Conservation (phyloP, 2,797 vertebrate species). For the Bradypus variegatus region DNA sequence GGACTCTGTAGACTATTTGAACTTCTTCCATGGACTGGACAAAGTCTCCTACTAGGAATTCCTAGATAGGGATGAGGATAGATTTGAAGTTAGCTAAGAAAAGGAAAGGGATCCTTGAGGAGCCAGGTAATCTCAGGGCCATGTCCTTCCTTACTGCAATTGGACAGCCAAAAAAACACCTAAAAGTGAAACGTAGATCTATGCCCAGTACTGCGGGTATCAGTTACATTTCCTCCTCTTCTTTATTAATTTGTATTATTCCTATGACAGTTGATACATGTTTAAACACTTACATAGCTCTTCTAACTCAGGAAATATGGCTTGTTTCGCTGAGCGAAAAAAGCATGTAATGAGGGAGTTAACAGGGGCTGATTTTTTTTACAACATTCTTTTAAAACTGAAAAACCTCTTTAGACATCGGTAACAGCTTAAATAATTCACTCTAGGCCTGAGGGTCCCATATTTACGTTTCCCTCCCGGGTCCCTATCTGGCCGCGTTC, state of each 20-base stretch:
- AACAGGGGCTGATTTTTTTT: slow-evolving; percentile 61
- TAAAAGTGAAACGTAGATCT: background rate
- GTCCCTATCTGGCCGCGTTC: background rate
- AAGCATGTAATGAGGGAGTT: slow-evolving; percentile 56
- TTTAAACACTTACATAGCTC: slow-evolving; percentile 53
- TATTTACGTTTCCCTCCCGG: background rate
- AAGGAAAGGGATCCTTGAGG: background rate
- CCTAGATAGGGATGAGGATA: background rate
- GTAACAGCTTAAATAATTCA: slow-evolving; percentile 61
- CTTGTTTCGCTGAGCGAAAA: slow-evolving; percentile 32
- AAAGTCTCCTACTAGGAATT: background rate
- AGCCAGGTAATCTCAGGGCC: background rate
- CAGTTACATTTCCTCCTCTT: slow-evolving; percentile 23
- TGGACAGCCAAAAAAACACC: slow-evolving; percentile 36
- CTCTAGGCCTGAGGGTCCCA: slow-evolving; percentile 23
- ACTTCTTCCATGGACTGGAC: background rate
- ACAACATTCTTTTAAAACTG: slow-evolving; percentile 67
- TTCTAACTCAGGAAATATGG: slow-evolving; percentile 48
- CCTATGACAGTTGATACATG: slow-evolving; percentile 59
- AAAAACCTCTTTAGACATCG: slow-evolving; percentile 65
- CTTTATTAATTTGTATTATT: slow-evolving; percentile 56
- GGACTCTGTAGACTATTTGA: background rate
- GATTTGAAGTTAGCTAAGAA: background rate
- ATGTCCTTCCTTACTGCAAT: background rate
- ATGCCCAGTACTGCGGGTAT: slow-evolving; percentile 30